Conservation (phyloP, 2,113 vertebrate species). For the Heliornis fulica region DNA sequence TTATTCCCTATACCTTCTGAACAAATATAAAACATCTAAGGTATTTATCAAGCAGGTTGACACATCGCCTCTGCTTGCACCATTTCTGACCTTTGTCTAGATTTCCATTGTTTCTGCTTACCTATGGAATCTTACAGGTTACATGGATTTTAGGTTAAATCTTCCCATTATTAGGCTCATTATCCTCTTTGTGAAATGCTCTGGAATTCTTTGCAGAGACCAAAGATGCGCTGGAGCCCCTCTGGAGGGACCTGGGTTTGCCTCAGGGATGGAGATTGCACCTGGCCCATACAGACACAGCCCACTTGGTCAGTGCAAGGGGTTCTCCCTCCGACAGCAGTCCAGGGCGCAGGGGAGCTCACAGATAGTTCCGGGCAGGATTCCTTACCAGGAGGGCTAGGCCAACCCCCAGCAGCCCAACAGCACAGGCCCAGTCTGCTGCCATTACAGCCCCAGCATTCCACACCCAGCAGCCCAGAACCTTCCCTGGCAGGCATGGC, state of each 20-base stretch:
- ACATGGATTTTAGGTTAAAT: neutral
- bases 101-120: neutral
- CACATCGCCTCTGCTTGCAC: neutral
- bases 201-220: neutral
- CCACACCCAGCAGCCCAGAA: too few species aligned
- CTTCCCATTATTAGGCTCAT: neutral
- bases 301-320: fast-evolving
- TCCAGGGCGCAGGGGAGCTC: too few species aligned
- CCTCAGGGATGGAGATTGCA: too few species aligned
- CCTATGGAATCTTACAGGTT: neutral
- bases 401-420: fast-evolving
- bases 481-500: too few species aligned
- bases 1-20: neutral
- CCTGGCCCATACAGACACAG: fast-evolving
- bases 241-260: neutral
- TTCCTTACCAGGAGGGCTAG: too few species aligned
- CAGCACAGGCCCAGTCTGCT: neutral
- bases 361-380: neutral
- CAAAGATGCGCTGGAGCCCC: neutral
- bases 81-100: neutral
- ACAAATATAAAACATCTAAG: neutral
- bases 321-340: too few species aligned
- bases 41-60: neutral
- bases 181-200: neutral
- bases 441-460: too few species aligned